These are phyloP conservation scores for Mastomys coucha DNA, from an alignment of 2,113 vertebrate genomes.

Conservation along the genomic window DNA sequence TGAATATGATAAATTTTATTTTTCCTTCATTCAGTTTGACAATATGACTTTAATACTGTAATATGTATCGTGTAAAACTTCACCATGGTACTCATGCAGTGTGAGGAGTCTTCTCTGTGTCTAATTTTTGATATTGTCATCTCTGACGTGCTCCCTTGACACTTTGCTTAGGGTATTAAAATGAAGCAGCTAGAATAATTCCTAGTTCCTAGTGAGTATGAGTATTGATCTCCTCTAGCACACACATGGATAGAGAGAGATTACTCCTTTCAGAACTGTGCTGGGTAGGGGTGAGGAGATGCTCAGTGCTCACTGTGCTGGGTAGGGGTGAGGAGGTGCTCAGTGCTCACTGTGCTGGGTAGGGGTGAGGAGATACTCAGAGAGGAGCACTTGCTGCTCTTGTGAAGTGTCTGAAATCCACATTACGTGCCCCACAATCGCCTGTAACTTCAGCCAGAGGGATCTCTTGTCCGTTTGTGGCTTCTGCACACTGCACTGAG, in stretches of 20 bases:
- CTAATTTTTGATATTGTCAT: neutral
- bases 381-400: neutral
- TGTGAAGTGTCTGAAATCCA: neutral
- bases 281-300: neutral
- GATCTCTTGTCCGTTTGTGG: neutral
- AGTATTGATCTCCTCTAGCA: neutral
- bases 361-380: neutral
- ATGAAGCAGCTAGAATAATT: neutral
- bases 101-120: neutral
- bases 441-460: neutral
- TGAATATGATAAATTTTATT: neutral
- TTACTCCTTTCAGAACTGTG: neutral
- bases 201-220: neutral
- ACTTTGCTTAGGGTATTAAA: neutral
- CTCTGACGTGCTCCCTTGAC: neutral
- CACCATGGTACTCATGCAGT: accelerated
- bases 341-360: neutral
- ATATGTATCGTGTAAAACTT: neutral
- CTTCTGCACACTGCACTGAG: neutral
- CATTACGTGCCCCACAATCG: neutral
- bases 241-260: neutral
- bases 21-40: neutral
- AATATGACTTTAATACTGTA: neutral
- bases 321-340: neutral
- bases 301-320: neutral